Evolutionary conservation across 2,113 vertebrate species (phyloP).

Genomic region (Gopherus flavomarginatus): DNA sequence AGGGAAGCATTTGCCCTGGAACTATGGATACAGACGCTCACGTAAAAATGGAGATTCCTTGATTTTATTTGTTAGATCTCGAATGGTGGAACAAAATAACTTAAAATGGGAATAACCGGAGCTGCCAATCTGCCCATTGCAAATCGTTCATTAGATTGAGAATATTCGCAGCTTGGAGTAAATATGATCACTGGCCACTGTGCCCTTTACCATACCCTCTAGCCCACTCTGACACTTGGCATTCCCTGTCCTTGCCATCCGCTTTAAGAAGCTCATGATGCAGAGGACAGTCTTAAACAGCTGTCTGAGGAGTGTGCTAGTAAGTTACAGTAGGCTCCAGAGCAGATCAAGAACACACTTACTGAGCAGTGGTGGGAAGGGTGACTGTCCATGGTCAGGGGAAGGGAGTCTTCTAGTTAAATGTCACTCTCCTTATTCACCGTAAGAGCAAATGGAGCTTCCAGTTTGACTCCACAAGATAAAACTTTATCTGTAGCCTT

Average conservation of each 20-base stretch:
- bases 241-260: not conserved
- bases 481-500: not conserved
- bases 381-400: not conserved
- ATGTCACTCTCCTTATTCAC: fast-evolving
- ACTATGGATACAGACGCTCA: constrained; percentile 48
- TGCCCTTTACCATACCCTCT: not conserved
- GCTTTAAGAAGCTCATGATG: not conserved
- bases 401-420: not conserved
- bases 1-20: constrained; percentile 57
- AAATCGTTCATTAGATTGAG: fast-evolving
- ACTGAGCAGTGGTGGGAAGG: not conserved
- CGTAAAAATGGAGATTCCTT: not conserved
- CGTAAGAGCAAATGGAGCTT: not conserved
- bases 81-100: not conserved
- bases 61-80: not conserved
- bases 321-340: not conserved
- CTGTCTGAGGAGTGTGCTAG: not conserved
- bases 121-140: not conserved
- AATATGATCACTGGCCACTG: fast-evolving
- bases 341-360: not conserved
- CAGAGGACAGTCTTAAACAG: not conserved
- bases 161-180: fast-evolving
- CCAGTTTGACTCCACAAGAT: not conserved
- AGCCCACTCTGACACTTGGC: not conserved
- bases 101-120: not conserved